A percentile compares a stretch with the other conserved stretches of the same genome.
Evolutionary conservation across 1,140 invertebrate genomes (phyloP).

Genomic region (Drosophila insularis): DNA sequence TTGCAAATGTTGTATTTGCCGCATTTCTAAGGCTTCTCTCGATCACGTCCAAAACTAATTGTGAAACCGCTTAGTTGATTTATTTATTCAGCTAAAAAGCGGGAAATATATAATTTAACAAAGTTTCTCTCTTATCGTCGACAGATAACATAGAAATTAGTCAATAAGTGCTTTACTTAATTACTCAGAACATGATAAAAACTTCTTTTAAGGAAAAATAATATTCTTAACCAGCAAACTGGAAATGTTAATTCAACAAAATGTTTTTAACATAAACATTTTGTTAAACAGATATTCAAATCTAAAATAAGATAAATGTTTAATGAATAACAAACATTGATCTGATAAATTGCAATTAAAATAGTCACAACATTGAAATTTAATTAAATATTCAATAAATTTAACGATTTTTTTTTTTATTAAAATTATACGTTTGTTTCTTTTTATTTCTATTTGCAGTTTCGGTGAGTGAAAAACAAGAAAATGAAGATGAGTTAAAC

Average conservation of each 20-base stretch:
- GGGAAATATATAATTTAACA: slow-evolving; percentile 1
- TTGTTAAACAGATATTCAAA: slow-evolving; percentile 12
- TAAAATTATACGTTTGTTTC: slow-evolving; percentile 24
- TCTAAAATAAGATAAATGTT: slow-evolving; percentile 24
- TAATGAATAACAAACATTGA: slow-evolving; percentile 6
- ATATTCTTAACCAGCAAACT: slow-evolving; percentile 3
- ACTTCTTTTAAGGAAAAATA: background rate
- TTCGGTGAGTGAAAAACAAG: slow-evolving; percentile 55
- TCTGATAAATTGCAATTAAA: background rate
- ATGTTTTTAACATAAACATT: slow-evolving; percentile 25
- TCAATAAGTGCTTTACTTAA: slow-evolving; percentile 25
- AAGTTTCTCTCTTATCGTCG: slow-evolving; percentile 31
- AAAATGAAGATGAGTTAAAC: too few relatives aligned
- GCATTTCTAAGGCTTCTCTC: slow-evolving; percentile 49
- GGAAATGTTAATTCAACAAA: slow-evolving; percentile 27
- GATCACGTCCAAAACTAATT: slow-evolving; percentile 42
- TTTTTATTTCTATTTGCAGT: slow-evolving; percentile 55
- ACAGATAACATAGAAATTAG: slow-evolving; percentile 21
- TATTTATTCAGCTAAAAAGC: slow-evolving; percentile 1
- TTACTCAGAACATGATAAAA: slow-evolving; percentile 21
- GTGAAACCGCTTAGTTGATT: slow-evolving; percentile 22
- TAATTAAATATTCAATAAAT: background rate
- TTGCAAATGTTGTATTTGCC: background rate
- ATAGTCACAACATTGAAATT: slow-evolving; percentile 5
- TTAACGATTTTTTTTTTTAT: slow-evolving; percentile 1